phyloP scores from a whole-genome alignment of 2,888 invertebrate genomes.

The Caenorhabditis japonica region DNA sequence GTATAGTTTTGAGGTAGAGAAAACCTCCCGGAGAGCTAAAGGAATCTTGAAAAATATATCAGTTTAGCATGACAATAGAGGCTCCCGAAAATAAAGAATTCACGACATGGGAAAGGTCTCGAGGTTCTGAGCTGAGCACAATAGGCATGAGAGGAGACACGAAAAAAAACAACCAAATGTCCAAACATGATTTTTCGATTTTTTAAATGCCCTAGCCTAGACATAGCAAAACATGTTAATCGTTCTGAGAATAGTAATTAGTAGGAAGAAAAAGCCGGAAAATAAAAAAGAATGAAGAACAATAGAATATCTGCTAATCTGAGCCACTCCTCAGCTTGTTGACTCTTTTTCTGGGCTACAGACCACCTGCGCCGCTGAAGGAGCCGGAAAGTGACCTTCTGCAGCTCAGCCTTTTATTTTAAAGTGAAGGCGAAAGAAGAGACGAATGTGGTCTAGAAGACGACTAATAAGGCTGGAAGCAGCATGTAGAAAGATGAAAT shows the following conservation, averaged over 20 bases:
- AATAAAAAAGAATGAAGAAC: slow-evolving; percentile 2
- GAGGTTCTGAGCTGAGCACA: slow-evolving; percentile 3
- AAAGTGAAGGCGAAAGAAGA: not conserved
- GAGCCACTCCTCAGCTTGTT: slow-evolving; percentile 18
- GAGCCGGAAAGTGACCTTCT: not conserved
- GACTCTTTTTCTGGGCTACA: slow-evolving; percentile 36
- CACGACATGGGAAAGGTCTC: too few relatives aligned
- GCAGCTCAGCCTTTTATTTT: not conserved
- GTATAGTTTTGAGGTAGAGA: slow-evolving; percentile 29
- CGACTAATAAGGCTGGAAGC: slow-evolving; percentile 37
- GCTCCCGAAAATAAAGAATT: too few relatives aligned
- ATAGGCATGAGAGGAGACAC: not conserved
- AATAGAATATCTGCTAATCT: slow-evolving; percentile 30
- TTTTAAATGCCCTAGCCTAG: too few relatives aligned
- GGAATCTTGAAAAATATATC: not conserved
- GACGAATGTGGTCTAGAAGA: not conserved
- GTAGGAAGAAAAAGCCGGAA: not conserved
- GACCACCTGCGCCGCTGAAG: slow-evolving; percentile 42
- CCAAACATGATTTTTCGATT: too few relatives aligned
- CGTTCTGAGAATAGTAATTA: not conserved
- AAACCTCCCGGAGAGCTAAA: slow-evolving; percentile 12
- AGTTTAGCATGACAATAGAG: slow-evolving; percentile 25
- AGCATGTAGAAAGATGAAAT: slow-evolving; percentile 24
- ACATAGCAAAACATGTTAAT: too few relatives aligned
- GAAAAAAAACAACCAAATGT: not conserved